These are phyloP conservation scores for Orthosia cruda DNA, from an alignment of 2,888 invertebrate genomes.

Conservation along the genomic window DNA sequence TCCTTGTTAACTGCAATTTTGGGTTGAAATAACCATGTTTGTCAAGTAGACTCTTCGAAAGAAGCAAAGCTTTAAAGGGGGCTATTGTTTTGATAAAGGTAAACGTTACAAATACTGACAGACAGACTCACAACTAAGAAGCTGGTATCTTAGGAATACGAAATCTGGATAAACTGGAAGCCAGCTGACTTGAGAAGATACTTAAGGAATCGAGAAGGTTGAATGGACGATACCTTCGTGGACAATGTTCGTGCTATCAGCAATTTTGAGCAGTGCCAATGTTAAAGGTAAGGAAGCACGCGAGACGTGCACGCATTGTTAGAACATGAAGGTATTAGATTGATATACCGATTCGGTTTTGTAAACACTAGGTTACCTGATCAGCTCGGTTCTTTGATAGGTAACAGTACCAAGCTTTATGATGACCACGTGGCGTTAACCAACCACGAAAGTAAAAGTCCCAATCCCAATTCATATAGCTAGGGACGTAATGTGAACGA, in stretches of 20 bases:
- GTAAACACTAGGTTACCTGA: conserved; percentile 19
- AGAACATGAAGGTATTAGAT: conserved; percentile 36
- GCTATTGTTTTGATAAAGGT: background rate
- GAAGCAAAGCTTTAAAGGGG: background rate
- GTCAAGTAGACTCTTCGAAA: background rate
- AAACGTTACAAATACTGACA: background rate
- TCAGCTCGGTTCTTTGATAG: background rate
- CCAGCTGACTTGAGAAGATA: background rate
- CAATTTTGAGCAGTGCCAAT: conserved; percentile 45
- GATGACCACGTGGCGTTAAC: too few relatives aligned
- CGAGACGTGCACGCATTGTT: conserved; percentile 39
- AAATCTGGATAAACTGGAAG: background rate
- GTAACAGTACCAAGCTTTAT: too few relatives aligned
- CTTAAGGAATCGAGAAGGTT: background rate
- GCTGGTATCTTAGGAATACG: background rate
- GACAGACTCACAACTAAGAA: background rate
- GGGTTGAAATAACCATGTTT: too few relatives aligned
- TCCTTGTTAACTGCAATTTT: background rate
- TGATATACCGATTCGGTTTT: conserved; percentile 12
- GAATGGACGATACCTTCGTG: conserved; percentile 31
- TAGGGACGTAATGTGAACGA: too few relatives aligned
- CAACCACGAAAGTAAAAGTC: too few relatives aligned
- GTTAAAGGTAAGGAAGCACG: conserved; percentile 39
- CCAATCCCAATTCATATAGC: too few relatives aligned
- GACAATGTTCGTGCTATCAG: conserved; percentile 37